Evolutionary conservation across 2,797 vertebrate species (phyloP), one percentile per base, ranked within the genome.

Genomic region (Clarias fuscus): DNA sequence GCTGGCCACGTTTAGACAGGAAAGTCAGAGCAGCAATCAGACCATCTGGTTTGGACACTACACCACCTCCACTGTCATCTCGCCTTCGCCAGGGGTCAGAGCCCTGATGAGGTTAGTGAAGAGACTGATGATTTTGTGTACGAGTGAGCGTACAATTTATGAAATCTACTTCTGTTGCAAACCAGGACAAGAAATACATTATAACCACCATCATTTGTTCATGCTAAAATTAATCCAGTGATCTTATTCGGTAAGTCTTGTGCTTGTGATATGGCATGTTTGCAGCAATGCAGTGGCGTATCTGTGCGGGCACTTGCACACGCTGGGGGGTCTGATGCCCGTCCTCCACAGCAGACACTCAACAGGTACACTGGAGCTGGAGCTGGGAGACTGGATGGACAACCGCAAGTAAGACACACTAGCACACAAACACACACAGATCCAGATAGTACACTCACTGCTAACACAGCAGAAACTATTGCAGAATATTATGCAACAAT

Each of bases 21-120:
- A 98, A 94, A 97, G 97, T 90, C 91, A 92, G 78, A 90, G 58
- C 70, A 99, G 96, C 93, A 99, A 99, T 92, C 98, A 99, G 89
- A 97, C 97, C 4, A 88, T 99, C 93, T 99, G 98, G 98, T 99
- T 99, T 92, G 98, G 98, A 89, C 98, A 99, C 92, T 99, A 97
- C 91, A 96, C 98, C 88, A 99, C 98, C 14, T 99, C 98, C 81
- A 97, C 97, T 11, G 93, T 98, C 53, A 94, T 99, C 91, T 99
- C 98, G 0, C 93, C 97, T 1, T 94, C 94, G 68, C 97, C 97
- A 1, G 98, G 98, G 88, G 92, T 99, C 87, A 92, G 97, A 81
- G 90, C 94, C 20, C 76, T 97, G 86, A 99, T 99, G 97, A 97
- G 97, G 98, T 98, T 88, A 93, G 84, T 10, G 18, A 37, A 68